These are phyloP conservation scores for Pithys albifrons DNA, from an alignment of 2,113 vertebrate species.

Conservation along the genomic window DNA sequence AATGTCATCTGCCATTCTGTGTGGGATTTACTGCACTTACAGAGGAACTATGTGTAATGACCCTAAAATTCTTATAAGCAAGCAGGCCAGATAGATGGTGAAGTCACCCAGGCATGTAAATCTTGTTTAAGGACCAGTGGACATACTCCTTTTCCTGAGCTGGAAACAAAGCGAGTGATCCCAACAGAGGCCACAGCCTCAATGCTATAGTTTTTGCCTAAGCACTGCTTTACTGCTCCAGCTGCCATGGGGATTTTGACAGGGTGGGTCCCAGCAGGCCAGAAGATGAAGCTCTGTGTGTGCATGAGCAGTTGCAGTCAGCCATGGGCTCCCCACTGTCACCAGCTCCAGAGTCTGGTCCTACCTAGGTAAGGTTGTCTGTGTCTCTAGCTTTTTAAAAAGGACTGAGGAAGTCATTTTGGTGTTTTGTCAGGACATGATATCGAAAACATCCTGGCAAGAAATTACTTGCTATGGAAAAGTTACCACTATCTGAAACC, in stretches of 20 bases:
- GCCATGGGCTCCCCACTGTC: accelerated
- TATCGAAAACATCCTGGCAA: neutral
- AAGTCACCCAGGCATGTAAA: neutral
- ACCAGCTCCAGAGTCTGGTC: neutral
- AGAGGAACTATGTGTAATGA: slow-evolving; percentile 3
- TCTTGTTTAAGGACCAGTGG: neutral
- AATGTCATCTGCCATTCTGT: neutral
- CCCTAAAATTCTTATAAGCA: neutral
- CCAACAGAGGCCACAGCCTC: neutral
- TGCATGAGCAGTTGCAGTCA: neutral
- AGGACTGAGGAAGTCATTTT: neutral
- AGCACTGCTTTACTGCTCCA: neutral
- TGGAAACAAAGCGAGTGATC: neutral
- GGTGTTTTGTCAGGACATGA: neutral
- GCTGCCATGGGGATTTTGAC: neutral
- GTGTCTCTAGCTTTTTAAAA: neutral
- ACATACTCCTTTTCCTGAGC: neutral
- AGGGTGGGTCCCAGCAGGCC: neutral
- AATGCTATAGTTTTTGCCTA: neutral
- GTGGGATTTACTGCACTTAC: neutral
- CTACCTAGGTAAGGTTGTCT: accelerated
- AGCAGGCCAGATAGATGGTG: neutral
- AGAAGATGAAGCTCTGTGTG: neutral
- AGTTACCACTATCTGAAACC: neutral
- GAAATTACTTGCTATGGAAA: neutral